Evolutionary conservation across 2,888 invertebrate species (phyloP), one percentile per base, ranked within the genome.

Genomic region (Xylocampa areola): DNA sequence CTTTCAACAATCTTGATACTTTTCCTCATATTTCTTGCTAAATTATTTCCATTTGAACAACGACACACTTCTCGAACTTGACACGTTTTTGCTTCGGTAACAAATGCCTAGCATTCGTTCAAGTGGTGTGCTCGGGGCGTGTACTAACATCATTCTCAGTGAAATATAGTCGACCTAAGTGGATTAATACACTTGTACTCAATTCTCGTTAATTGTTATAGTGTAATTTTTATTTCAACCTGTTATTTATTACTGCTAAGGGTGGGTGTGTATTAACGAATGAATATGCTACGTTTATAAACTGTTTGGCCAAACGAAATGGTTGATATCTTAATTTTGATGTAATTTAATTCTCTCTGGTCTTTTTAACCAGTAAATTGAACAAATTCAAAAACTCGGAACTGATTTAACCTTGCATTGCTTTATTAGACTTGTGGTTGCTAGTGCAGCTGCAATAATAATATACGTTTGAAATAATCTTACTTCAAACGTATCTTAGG

Each of bases 171-270:
- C 1, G 21, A 14, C 39, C 25, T 53, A 50, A 63, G 69, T 68
- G 59, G 53, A 68, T 63, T 68, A 68, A 68, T 68, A 50, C 36
- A 52, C 47, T 50, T 62, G 63, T 51, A 64, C 52, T 50, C 6
- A 14, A 45, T 49, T 29, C 37, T 30, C 13, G 58, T 25, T 68
- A 68, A 68, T 68, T 63, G 47, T 49, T 21, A 36, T 40, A 33
- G 16, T 41, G 49, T 48, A 40, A 53, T 59, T 68, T 68, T 68
- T 33, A 40, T 51, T 58, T 41, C 33, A 19, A 27, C n/a, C 10
- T 32, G 8, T 50, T 44, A 53, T 58, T 68, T 59, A 50, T 36
- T 27, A 21, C 10, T n/a, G 7, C 27, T 7, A n/a, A 14, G 14
- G 14, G n/a, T 7, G 1, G 4, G 13, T 13, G 4, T 4, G 4